Conservation (phyloP, 2,888 invertebrate species). For the Thymelicus lineola region DNA sequence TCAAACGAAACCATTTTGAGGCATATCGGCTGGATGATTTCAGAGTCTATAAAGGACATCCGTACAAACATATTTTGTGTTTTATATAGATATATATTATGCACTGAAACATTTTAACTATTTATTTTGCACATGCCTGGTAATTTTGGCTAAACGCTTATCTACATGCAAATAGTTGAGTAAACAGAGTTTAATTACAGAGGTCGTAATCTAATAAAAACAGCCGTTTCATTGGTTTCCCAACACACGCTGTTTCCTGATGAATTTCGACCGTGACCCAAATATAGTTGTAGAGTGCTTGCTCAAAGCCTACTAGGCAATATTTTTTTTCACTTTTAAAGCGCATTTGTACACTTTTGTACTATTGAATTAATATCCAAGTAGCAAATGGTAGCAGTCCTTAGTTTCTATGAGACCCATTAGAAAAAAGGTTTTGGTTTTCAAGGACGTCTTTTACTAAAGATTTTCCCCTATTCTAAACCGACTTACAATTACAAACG, state of each 20-base stretch:
- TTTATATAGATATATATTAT: no score
- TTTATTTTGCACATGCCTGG: neutral
- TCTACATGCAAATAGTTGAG: neutral
- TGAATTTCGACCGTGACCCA: constrained; percentile 13
- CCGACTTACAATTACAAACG: no score
- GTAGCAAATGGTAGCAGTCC: no score
- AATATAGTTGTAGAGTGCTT: neutral
- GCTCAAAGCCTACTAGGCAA: neutral
- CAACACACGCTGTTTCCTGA: constrained; percentile 3
- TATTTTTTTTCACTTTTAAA: neutral
- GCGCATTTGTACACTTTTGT: neutral
- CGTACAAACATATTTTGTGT: no score
- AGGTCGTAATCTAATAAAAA: constrained; percentile 12
- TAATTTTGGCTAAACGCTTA: neutral
- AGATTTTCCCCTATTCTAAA: no score
- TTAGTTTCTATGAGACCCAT: no score
- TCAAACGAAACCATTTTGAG: no score
- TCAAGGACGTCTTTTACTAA: no score
- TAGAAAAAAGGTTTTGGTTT: no score
- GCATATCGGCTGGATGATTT: no score
- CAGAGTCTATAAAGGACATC: no score
- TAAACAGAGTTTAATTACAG: neutral
- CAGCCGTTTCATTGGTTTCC: neutral
- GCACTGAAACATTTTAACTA: neutral
- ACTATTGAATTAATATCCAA: neutral